phyloP scores from a whole-genome alignment of 1,140 invertebrate species.

The Monomorium pharaonis region DNA sequence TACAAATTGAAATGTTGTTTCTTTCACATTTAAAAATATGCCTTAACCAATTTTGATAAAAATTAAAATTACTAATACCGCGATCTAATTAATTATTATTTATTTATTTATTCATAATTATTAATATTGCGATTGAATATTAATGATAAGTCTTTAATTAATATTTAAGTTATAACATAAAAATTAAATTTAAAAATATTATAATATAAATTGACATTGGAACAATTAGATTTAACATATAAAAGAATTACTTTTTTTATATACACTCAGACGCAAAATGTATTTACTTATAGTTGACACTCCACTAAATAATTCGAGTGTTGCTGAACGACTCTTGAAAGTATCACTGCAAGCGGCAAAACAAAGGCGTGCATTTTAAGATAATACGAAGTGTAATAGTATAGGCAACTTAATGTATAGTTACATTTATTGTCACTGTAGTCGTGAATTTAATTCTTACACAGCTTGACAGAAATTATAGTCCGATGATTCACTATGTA shows the following conservation, averaged over 20 bases:
- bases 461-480: constrained; percentile 1
- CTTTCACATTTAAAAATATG: not conserved
- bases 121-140: not conserved
- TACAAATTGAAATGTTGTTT: not conserved
- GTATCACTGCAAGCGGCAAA: not conserved
- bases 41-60: not conserved
- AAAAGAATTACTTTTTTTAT: not conserved
- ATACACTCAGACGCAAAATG: not conserved
- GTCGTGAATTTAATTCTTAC: not conserved
- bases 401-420: not conserved
- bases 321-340: not conserved
- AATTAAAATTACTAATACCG: not conserved
- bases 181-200: not conserved
- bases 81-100: too few relatives aligned
- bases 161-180: not conserved
- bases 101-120: too few relatives aligned
- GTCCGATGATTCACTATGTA: not conserved
- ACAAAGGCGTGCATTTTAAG: not conserved
- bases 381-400: not conserved
- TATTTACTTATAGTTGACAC: not conserved
- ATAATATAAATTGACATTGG: not conserved
- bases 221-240: not conserved
- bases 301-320: not conserved
- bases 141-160: not conserved
- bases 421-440: not conserved